Percentiles rank a stretch among this genome's conserved stretches.
phyloP scores from a whole-genome alignment of 2,797 vertebrate genomes.

The Gymnoscopelus braueri region DNA sequence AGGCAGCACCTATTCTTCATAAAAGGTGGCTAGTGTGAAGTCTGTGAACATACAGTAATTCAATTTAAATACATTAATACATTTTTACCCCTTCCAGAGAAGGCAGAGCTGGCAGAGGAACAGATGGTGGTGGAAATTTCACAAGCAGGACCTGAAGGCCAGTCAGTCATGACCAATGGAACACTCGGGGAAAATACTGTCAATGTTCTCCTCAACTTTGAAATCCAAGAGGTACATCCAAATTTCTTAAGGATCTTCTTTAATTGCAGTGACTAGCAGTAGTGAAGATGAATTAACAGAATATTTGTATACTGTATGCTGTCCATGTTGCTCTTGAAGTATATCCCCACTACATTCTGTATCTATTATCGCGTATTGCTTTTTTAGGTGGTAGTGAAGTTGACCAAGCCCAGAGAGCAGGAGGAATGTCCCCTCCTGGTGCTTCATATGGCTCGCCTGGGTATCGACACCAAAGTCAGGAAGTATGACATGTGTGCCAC shows the following conservation, averaged over 20 bases:
- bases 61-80: too few relatives aligned
- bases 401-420: conserved; percentile 82
- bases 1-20: too few relatives aligned
- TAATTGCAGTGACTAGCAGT: too few relatives aligned
- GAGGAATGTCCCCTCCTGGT: conserved; percentile 82
- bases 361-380: background rate
- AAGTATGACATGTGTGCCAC: conserved; percentile 85
- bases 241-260: too few relatives aligned
- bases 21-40: too few relatives aligned
- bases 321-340: background rate
- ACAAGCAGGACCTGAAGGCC: conserved; percentile 11
- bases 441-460: conserved; percentile 86
- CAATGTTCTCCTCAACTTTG: conserved; percentile 89
- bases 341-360: background rate
- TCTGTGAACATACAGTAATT: too few relatives aligned
- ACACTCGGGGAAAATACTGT: conserved; percentile 73
- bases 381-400: conserved; percentile 84
- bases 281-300: too few relatives aligned
- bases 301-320: too few relatives aligned
- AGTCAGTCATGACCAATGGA: conserved; percentile 19
- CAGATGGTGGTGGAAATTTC: conserved; percentile 18
- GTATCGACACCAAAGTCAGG: conserved; percentile 85
- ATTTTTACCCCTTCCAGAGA: conserved; percentile 50
- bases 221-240: conserved; percentile 89
- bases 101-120: conserved; percentile 46